Evolutionary conservation across 2,113 vertebrate genomes (phyloP).

Genomic region (Eonycteris spelaea): DNA sequence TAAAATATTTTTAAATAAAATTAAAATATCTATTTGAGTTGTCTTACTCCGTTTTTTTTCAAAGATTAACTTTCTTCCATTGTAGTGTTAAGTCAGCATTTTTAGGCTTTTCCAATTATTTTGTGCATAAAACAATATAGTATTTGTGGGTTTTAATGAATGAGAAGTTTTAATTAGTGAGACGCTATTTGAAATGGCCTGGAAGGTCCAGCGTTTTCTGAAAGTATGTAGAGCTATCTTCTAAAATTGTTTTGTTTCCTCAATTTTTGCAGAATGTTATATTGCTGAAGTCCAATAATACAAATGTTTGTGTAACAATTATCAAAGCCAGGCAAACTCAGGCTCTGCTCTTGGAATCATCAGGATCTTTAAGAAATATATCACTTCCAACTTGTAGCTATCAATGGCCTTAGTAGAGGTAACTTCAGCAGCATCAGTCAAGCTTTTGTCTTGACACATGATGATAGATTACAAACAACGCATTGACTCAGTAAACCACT

Average conservation of each 20-base stretch:
- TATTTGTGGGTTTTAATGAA: neutral
- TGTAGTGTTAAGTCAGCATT: neutral
- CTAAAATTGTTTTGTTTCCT: conserved; percentile 7
- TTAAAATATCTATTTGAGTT: neutral
- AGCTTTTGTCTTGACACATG: conserved; percentile 41
- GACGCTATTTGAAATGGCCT: neutral
- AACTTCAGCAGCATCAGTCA: conserved; percentile 25
- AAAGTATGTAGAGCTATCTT: neutral
- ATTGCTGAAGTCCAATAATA: conserved; percentile 17
- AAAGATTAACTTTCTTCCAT: neutral
- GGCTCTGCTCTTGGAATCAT: conserved; percentile 4
- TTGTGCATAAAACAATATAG: neutral
- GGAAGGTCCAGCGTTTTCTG: neutral
- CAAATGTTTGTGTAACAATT: neutral
- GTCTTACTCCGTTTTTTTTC: neutral
- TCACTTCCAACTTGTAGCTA: neutral
- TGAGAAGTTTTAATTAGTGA: neutral
- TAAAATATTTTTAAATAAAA: neutral
- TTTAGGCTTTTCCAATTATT: neutral
- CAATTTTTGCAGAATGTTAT: conserved; percentile 40
- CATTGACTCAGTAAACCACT: neutral
- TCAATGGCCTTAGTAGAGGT: conserved; percentile 22
- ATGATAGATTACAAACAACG: conserved; percentile 6
- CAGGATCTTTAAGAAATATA: conserved; percentile 21
- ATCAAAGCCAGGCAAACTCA: neutral